These are phyloP conservation scores for Gymnobelideus leadbeateri DNA, from an alignment of 2,113 vertebrate species.

Conservation along the genomic window DNA sequence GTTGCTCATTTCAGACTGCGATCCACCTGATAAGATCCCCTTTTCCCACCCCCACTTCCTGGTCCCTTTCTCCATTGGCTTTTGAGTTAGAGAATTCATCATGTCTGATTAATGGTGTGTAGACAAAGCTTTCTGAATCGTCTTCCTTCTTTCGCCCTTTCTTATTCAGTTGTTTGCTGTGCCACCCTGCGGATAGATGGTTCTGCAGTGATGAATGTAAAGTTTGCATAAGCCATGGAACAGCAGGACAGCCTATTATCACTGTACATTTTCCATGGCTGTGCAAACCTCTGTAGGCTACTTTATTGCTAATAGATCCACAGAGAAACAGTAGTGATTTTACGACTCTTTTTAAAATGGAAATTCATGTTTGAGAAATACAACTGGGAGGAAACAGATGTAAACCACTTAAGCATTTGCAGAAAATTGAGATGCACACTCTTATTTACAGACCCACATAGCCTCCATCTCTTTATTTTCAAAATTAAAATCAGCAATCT, in stretches of 20 bases:
- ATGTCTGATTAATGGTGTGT: slow-evolving; percentile 91
- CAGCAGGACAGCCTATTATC: slow-evolving; percentile 93
- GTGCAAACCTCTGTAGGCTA: slow-evolving; percentile 93
- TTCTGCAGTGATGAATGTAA: slow-evolving; percentile 91
- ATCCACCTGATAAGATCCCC: slow-evolving; percentile 64
- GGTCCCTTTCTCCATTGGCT: slow-evolving; percentile 75
- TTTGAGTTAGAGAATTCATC: slow-evolving; percentile 86
- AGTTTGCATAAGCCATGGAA: slow-evolving; percentile 93
- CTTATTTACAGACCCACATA: slow-evolving; percentile 90
- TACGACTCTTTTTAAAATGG: slow-evolving; percentile 93
- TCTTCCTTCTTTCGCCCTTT: slow-evolving; percentile 86
- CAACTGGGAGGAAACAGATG: slow-evolving; percentile 91
- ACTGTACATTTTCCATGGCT: slow-evolving; percentile 92
- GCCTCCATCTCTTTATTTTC: slow-evolving; percentile 86
- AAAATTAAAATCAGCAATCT: slow-evolving; percentile 90
- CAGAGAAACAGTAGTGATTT: slow-evolving; percentile 92
- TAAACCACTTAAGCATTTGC: slow-evolving; percentile 91
- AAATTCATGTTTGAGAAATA: slow-evolving; percentile 94
- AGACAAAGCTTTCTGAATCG: slow-evolving; percentile 84
- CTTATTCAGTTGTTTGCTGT: slow-evolving; percentile 89
- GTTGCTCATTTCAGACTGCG: slow-evolving; percentile 76
- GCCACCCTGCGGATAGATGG: slow-evolving; percentile 89
- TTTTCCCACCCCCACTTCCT: neutral
- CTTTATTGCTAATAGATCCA: slow-evolving; percentile 94
- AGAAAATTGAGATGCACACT: slow-evolving; percentile 90